Evolutionary conservation across 2,797 vertebrate genomes (phyloP).

Genomic region (Gadopsis marmoratus): DNA sequence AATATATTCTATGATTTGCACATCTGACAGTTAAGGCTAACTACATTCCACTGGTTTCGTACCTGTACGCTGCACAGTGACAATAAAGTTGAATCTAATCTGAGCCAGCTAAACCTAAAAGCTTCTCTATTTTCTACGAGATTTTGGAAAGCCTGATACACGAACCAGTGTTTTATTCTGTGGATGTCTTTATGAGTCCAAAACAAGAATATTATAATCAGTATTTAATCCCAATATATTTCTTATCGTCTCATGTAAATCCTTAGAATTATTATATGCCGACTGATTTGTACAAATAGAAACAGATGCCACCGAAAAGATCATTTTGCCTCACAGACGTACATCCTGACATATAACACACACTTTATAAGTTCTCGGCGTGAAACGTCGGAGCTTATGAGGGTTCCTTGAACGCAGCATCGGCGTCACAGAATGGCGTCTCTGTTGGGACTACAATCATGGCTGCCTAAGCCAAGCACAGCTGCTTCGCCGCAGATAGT

Average conservation of each 20-base stretch:
- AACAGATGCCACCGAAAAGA: too few species aligned
- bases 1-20: too few species aligned
- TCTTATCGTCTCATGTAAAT: not conserved
- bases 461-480: slow-evolving; percentile 42
- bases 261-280: not conserved
- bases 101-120: not conserved
- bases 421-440: slow-evolving; percentile 42
- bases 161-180: not conserved
- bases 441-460: slow-evolving; percentile 70
- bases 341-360: not conserved
- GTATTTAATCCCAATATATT: not conserved
- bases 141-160: not conserved
- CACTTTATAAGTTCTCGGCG: rapidly evolving
- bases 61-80: too few species aligned
- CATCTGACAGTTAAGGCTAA: too few species aligned
- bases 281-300: not conserved
- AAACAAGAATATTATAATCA: not conserved
- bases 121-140: too few species aligned
- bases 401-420: slow-evolving; percentile 43
- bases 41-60: too few species aligned
- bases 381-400: not conserved
- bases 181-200: not conserved
- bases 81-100: too few species aligned
- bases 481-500: slow-evolving; percentile 18
- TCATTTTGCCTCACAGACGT: too few species aligned